Evolutionary conservation across 2,888 invertebrate species (phyloP).

Genomic region (Smittia sp.): DNA sequence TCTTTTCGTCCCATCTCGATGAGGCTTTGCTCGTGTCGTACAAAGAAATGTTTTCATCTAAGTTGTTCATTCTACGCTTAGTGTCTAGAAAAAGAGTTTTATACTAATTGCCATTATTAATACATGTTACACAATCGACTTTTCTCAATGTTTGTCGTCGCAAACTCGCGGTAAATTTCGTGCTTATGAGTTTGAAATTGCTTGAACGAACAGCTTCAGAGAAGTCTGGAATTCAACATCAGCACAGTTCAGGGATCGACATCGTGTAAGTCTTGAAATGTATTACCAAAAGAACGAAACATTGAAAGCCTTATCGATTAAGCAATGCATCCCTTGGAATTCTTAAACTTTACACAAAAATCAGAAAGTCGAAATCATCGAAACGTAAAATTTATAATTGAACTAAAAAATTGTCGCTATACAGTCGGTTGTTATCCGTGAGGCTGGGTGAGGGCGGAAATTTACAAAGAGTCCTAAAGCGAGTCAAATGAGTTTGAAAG

Average conservation of each 20-base stretch:
- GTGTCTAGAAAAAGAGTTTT: constrained; percentile 12
- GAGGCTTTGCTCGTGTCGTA: neutral
- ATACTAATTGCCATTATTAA: constrained; percentile 4
- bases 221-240: too few relatives aligned
- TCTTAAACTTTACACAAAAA: too few relatives aligned
- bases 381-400: neutral
- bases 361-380: neutral
- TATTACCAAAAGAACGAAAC: too few relatives aligned
- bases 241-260: too few relatives aligned
- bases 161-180: too few relatives aligned
- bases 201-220: too few relatives aligned
- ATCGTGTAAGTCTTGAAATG: too few relatives aligned
- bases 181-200: too few relatives aligned
- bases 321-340: too few relatives aligned
- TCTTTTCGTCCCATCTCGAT: constrained; percentile 29
- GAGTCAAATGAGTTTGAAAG: neutral
- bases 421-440: constrained; percentile 12
- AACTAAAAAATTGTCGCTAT: constrained; percentile 40
- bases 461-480: neutral
- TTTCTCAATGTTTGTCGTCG: too few relatives aligned
- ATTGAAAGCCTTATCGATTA: too few relatives aligned
- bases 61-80: constrained; percentile 28
- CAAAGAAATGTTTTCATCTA: constrained; percentile 24
- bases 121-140: neutral
- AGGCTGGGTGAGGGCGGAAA: neutral